Evolutionary conservation across 2,797 vertebrate genomes (phyloP).

Genomic region (Lutjanus argentimaculatus): DNA sequence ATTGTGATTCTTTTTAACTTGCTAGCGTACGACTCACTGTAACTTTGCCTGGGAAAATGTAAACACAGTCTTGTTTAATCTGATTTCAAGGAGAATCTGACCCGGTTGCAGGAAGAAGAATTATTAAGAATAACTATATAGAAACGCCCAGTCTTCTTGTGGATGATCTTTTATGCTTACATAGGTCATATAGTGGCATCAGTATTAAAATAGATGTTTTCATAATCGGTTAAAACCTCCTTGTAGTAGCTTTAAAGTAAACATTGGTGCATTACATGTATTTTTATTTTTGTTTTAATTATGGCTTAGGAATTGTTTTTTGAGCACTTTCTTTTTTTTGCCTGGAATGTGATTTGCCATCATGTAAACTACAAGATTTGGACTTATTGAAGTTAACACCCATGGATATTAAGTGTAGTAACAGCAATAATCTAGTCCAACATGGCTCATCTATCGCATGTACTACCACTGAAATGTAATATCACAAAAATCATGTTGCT

Average conservation of each 20-base stretch:
- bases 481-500: constrained; percentile 65
- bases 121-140: no score
- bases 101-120: no score
- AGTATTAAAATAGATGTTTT: no score
- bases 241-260: constrained; percentile 7
- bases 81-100: no score
- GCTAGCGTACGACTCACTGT: no score
- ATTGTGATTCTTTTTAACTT: no score
- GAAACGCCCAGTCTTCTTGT: no score
- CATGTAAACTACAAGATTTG: constrained; percentile 29
- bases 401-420: constrained; percentile 52
- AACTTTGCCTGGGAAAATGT: no score
- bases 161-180: no score
- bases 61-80: no score
- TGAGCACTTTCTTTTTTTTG: constrained; percentile 26
- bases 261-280: neutral
- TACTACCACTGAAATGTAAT: constrained; percentile 45
- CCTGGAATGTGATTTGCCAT: constrained; percentile 16
- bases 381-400: neutral
- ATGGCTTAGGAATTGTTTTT: constrained; percentile 16
- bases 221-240: no score
- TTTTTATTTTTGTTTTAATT: neutral
- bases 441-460: constrained; percentile 43
- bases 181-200: no score
- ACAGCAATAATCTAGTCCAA: constrained; percentile 56